Conservation (phyloP, 2,888 invertebrate genomes). For the Tetropium fuscum region DNA sequence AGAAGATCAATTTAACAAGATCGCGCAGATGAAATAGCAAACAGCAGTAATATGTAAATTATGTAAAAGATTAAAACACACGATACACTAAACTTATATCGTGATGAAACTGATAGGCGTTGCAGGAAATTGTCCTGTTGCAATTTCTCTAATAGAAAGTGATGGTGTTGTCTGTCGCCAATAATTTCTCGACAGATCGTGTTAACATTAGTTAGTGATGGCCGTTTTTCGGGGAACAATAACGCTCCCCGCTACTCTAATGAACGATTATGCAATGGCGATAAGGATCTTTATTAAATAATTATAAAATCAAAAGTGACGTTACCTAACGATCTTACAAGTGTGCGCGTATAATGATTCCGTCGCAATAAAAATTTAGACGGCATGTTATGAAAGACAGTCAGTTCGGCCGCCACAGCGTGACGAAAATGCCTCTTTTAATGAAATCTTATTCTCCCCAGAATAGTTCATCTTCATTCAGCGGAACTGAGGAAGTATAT, state of each 20-base stretch:
- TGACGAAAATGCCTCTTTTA: constrained; percentile 61
- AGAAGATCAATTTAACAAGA: too few relatives aligned
- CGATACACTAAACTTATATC: too few relatives aligned
- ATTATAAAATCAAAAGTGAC: constrained; percentile 34
- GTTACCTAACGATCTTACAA: constrained; percentile 31
- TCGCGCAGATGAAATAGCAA: too few relatives aligned
- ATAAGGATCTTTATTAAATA: constrained; percentile 38
- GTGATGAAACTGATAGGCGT: too few relatives aligned
- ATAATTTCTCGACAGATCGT: background rate
- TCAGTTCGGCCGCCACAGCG: constrained; percentile 47
- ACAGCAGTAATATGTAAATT: too few relatives aligned
- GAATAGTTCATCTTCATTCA: constrained; percentile 58
- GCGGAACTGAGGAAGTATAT: constrained; percentile 51
- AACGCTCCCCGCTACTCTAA: constrained; percentile 13
- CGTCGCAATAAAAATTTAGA: constrained; percentile 32
- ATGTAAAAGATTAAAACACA: too few relatives aligned
- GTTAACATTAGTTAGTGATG: background rate
- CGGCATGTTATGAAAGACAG: constrained; percentile 39
- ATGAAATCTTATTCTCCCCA: constrained; percentile 60
- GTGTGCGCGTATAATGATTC: constrained; percentile 24
- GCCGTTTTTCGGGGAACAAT: background rate
- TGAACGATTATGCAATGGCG: constrained; percentile 27
- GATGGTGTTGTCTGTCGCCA: too few relatives aligned
- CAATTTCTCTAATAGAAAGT: background rate
- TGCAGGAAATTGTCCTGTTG: background rate